Conservation (phyloP, 1,140 invertebrate species). For the Dolichoris vasculosae region DNA sequence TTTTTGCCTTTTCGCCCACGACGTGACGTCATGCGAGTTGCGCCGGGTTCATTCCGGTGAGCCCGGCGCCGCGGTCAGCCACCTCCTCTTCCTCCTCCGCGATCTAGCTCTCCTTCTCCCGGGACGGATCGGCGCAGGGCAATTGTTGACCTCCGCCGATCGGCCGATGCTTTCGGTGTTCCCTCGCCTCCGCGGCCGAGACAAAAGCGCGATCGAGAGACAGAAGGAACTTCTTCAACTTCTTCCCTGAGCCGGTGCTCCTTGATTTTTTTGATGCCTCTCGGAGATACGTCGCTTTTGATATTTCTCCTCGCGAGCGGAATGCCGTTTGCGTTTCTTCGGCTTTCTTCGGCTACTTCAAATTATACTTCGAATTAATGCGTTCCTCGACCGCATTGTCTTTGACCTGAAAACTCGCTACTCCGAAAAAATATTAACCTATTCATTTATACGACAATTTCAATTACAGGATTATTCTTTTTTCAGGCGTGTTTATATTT, state of each 20-base stretch:
- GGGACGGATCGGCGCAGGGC: neutral
- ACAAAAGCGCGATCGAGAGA: constrained; percentile 11
- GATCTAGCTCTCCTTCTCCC: neutral
- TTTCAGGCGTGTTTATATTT: too few species aligned
- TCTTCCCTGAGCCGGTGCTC: too few species aligned
- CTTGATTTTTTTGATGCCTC: neutral
- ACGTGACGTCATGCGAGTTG: constrained; percentile 30
- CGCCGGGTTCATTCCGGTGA: neutral
- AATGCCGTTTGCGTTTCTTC: too few species aligned
- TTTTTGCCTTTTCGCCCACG: constrained; percentile 37
- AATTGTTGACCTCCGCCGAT: constrained; percentile 3
- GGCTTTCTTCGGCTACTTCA: neutral
- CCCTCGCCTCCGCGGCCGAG: neutral
- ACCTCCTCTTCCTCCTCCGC: constrained; percentile 11
- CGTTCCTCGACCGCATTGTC: neutral
- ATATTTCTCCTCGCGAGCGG: neutral
- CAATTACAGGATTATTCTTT: too few species aligned
- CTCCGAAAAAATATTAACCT: neutral
- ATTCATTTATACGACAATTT: too few species aligned
- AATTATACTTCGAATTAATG: too few species aligned
- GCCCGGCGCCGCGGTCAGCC: constrained; percentile 30
- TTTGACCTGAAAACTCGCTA: neutral
- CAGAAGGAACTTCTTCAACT: too few species aligned
- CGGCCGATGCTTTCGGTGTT: neutral
- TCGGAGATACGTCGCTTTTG: neutral